Evolutionary conservation across 2,888 invertebrate genomes (phyloP).

Genomic region (Globia sparganii): DNA sequence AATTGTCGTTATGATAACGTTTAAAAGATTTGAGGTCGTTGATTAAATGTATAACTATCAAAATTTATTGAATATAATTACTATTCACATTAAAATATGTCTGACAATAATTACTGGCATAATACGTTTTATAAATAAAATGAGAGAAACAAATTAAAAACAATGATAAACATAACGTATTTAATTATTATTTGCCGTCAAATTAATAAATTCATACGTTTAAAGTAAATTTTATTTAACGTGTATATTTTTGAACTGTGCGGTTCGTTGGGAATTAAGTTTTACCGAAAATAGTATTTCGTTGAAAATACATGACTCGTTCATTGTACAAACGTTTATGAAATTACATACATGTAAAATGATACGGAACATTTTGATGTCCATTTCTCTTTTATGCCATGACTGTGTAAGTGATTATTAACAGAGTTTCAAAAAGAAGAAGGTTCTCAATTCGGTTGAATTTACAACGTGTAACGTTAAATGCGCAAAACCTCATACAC

Average conservation of each 20-base stretch:
- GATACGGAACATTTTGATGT: not conserved
- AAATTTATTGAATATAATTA: slow-evolving; percentile 4
- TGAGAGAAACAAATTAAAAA: slow-evolving; percentile 26
- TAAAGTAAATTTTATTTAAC: slow-evolving; percentile 14
- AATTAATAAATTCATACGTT: slow-evolving; percentile 37
- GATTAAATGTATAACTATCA: not conserved
- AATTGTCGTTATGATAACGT: slow-evolving; percentile 13
- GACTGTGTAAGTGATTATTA: not conserved
- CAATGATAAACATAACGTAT: slow-evolving; percentile 13
- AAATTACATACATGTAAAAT: slow-evolving; percentile 13
- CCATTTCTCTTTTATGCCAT: not conserved
- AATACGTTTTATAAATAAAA: not conserved
- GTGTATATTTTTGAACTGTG: not conserved
- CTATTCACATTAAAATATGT: not conserved
- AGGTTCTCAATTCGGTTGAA: no score
- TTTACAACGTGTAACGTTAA: no score
- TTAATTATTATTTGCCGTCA: slow-evolving; percentile 22
- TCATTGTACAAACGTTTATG: slow-evolving; percentile 10
- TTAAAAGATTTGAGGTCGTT: slow-evolving; percentile 13
- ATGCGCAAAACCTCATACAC: no score
- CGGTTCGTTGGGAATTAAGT: not conserved
- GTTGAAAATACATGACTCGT: slow-evolving; percentile 8
- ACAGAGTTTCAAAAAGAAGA: no score
- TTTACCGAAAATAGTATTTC: slow-evolving; percentile 4
- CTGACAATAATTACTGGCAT: not conserved